Conservation (phyloP, 2,797 vertebrate species). For the Sitta carolinensis region DNA sequence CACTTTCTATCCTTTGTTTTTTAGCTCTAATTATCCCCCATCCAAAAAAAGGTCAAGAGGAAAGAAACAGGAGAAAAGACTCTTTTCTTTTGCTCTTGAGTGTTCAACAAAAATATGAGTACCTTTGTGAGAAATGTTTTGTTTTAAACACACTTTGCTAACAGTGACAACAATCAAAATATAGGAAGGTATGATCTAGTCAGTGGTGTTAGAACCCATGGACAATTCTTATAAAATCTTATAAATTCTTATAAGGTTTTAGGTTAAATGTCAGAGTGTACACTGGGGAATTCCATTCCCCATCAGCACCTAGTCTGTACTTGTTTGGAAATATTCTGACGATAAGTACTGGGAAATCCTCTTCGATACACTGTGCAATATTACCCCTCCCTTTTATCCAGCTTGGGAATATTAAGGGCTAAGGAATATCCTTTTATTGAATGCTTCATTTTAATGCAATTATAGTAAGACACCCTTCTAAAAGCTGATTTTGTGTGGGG, state of each 20-base stretch:
- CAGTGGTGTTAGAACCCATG: background rate
- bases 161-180: background rate
- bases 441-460: background rate
- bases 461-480: background rate
- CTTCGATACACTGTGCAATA: background rate
- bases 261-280: background rate
- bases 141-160: background rate
- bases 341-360: background rate
- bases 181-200: background rate
- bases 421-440: background rate
- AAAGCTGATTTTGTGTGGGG: background rate
- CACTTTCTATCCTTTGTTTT: constrained; percentile 5
- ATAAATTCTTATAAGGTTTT: background rate
- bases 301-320: background rate
- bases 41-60: background rate
- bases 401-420: background rate
- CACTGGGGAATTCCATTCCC: background rate
- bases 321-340: background rate
- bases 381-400: background rate
- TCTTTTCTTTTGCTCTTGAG: background rate
- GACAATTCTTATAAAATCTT: background rate
- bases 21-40: background rate
- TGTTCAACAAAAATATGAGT: background rate
- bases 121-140: background rate
- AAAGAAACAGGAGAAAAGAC: background rate